Evolutionary conservation across 2,888 invertebrate species (phyloP), one percentile per base, ranked within the genome.

Genomic region (Bombylius discolor): DNA sequence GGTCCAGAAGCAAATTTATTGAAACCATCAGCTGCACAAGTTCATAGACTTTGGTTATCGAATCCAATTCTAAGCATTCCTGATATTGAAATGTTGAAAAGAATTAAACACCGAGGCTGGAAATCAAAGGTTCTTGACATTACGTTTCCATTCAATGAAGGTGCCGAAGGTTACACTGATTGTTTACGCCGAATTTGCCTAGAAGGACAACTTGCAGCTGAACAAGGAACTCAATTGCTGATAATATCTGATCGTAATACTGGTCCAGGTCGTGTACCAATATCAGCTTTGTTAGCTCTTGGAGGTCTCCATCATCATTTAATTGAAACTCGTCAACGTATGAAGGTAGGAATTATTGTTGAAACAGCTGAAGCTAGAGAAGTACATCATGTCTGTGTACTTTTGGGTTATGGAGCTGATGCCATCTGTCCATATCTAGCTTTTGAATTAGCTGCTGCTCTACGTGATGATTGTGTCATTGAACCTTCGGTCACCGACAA

Each of bases 341-440:
- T 97, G 93, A 96, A 95, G 72, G 90, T 95, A 32, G 97, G 94
- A 45, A 77, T 99, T 55, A 82, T 99, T 56, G 80, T 98, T 56
- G 99, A 99, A 76, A 94, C 96, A 0, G 99, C 89, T 3, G 98
- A 99, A 74, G 95, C 96, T 1, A 82, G 95, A 65, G 95, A 89
- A 67, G 93, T 97, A 1, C 98, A 98, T 70, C 97, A 99, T 68
- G 86, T 97, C 75, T 97, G 96, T 67, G 91, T 96, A 0, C 77
- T 99, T 34, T 79, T 99, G 44, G 98, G 85, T 53, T 99, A 94
- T 71, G 98, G 99, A 39, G 97, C 96, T 4, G 98, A 99, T 76
- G 98, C 92, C 0, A 89, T 99, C 64, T 98, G 98, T 65, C 98
- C 99, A 0, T 98, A 97, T 75, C 75, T 98, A 59, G 95, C 96